These are phyloP conservation scores for Acleris emargana DNA, from an alignment of 2,888 invertebrate species.

Conservation along the genomic window DNA sequence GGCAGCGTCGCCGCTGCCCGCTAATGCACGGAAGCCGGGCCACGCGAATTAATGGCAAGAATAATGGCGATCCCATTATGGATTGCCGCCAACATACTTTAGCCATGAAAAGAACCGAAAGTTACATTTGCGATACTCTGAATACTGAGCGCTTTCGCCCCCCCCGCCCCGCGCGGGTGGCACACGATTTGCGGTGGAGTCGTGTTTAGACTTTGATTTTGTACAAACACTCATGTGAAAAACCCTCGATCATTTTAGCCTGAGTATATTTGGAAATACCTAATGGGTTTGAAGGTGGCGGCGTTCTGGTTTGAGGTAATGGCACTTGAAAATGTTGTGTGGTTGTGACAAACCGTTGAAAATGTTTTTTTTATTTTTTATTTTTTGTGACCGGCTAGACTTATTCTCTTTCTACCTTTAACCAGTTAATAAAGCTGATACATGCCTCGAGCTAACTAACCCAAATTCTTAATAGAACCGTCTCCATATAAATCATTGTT, in stretches of 20 bases:
- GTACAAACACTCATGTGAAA: constrained; percentile 23
- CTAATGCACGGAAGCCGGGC: constrained; percentile 83
- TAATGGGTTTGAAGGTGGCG: constrained; percentile 14
- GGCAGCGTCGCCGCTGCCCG: constrained; percentile 74
- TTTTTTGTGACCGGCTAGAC: neutral
- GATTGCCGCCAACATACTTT: constrained; percentile 85
- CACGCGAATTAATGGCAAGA: constrained; percentile 83
- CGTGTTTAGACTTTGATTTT: constrained; percentile 30
- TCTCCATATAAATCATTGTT: constrained; percentile 61
- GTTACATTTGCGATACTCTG: constrained; percentile 84
- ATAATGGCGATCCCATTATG: constrained; percentile 85
- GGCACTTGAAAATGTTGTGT: neutral
- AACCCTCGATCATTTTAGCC: constrained; percentile 19
- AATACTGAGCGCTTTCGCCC: constrained; percentile 79
- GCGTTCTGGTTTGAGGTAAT: constrained; percentile 4
- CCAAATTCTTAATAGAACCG: constrained; percentile 29
- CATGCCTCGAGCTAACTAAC: neutral
- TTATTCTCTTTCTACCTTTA: neutral
- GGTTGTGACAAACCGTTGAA: too few species aligned
- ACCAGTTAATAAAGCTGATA: neutral
- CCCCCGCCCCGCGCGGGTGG: constrained; percentile 56
- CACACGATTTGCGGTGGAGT: constrained; percentile 48
- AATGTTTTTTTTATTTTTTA: neutral
- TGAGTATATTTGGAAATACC: constrained; percentile 6
- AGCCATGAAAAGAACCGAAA: constrained; percentile 84